Percentiles rank a stretch among this genome's conserved stretches.
phyloP scores from a whole-genome alignment of 2,113 vertebrate species.

The Stictonetta naevosa region DNA sequence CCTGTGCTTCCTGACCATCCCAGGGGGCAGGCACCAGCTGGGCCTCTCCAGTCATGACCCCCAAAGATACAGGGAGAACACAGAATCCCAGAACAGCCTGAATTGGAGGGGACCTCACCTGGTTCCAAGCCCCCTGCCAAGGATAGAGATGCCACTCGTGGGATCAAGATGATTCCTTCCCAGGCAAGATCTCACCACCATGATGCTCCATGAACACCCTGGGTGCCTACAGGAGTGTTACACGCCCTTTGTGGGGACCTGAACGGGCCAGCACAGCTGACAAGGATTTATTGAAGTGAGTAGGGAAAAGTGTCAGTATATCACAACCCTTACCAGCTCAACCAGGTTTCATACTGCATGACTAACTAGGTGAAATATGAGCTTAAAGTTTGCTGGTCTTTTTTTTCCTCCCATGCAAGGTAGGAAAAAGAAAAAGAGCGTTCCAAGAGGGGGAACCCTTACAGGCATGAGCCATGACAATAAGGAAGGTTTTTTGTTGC shows the following conservation, averaged over 20 bases:
- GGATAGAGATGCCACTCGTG: too few species aligned
- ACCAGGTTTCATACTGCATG: rapidly evolving
- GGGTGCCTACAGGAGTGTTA: rapidly evolving
- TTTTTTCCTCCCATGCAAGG: not conserved
- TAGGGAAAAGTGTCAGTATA: rapidly evolving
- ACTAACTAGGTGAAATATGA: not conserved
- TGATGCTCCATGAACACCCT: not conserved
- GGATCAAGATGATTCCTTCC: too few species aligned
- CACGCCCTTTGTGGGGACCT: rapidly evolving
- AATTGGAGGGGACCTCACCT: too few species aligned
- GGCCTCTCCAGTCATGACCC: rapidly evolving
- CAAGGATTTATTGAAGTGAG: not conserved
- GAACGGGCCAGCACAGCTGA: not conserved
- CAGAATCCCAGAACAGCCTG: too few species aligned
- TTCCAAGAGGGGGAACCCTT: not conserved
- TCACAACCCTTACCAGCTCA: not conserved
- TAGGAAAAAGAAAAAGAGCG: not conserved
- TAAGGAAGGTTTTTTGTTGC: not conserved
- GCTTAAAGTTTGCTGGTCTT: rapidly evolving
- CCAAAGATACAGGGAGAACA: not conserved
- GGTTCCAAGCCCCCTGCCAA: too few species aligned
- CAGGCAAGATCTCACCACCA: too few species aligned
- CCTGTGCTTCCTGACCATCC: not conserved
- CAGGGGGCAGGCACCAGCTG: rapidly evolving
- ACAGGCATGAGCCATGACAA: rapidly evolving